phyloP scores from a whole-genome alignment of 2,888 invertebrate species.

The Drosophila recens region DNA sequence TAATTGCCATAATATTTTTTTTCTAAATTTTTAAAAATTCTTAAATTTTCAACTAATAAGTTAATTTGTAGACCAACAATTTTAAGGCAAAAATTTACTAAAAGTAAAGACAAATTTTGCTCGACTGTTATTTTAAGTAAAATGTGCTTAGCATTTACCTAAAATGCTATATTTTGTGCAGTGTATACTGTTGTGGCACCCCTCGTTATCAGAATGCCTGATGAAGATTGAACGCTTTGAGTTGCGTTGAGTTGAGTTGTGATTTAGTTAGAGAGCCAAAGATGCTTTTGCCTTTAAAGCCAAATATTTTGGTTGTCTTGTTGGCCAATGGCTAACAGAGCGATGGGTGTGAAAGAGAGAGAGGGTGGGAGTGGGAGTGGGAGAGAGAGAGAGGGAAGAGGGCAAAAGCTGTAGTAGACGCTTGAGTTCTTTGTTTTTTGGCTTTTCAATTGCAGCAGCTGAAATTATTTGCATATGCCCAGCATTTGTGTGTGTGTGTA shows the following conservation, averaged over 20 bases:
- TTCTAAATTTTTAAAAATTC: too few species aligned
- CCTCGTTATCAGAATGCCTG: conserved; percentile 37
- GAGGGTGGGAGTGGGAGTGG: background rate
- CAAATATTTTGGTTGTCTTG: conserved; percentile 63
- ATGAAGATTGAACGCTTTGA: conserved; percentile 71
- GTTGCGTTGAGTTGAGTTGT: conserved; percentile 47
- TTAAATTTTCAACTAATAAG: too few species aligned
- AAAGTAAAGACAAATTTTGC: too few species aligned
- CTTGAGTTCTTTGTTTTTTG: conserved; percentile 44
- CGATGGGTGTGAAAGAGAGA: background rate
- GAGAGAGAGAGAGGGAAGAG: background rate
- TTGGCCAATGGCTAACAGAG: conserved; percentile 46
- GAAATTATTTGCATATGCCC: conserved; percentile 73
- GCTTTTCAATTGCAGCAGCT: conserved; percentile 66
- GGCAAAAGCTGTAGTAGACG: background rate
- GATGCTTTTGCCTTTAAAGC: conserved; percentile 65
- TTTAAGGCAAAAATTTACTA: too few species aligned
- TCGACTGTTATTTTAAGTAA: too few species aligned
- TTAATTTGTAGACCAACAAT: too few species aligned
- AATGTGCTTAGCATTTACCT: too few species aligned
- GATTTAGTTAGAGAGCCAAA: conserved; percentile 59
- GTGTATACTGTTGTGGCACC: background rate
- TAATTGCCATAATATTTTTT: too few species aligned
- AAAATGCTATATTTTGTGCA: too few species aligned
- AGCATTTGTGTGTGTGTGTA: conserved; percentile 10